Conservation (phyloP, 2,113 vertebrate species). For the Oxyura jamaicensis region DNA sequence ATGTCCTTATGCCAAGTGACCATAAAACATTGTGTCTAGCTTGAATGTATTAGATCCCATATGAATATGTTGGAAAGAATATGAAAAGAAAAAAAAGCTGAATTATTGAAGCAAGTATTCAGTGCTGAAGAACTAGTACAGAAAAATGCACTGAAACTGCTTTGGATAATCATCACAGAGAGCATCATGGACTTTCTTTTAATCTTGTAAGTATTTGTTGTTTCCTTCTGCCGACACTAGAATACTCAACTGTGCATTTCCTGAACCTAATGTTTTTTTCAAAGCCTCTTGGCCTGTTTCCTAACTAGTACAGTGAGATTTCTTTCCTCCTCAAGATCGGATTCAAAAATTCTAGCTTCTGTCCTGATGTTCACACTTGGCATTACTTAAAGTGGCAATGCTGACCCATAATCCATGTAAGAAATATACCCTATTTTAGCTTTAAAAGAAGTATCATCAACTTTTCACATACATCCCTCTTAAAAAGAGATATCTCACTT, state of each 20-base stretch:
- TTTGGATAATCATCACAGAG: background rate
- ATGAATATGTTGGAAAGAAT: background rate
- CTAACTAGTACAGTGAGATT: background rate
- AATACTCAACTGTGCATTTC: background rate
- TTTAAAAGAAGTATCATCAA: background rate
- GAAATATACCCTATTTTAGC: background rate
- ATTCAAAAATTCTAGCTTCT: background rate
- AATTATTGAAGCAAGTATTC: background rate
- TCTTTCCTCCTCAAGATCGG: background rate
- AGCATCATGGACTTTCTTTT: background rate
- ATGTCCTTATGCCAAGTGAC: background rate
- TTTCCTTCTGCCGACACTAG: background rate
- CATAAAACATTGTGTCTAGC: background rate
- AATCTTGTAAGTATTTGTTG: background rate
- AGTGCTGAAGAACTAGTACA: background rate
- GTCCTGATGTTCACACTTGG: background rate
- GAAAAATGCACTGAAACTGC: background rate
- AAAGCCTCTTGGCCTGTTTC: too few species aligned
- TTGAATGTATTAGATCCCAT: background rate
- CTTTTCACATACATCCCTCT: background rate
- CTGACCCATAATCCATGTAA: background rate
- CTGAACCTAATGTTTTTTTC: too few species aligned
- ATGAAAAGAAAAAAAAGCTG: background rate
- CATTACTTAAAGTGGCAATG: background rate
- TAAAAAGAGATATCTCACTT: background rate